These are phyloP conservation scores for Porites lobata DNA, from an alignment of 92 coral and sea anemone genomes.

Conservation along the genomic window DNA sequence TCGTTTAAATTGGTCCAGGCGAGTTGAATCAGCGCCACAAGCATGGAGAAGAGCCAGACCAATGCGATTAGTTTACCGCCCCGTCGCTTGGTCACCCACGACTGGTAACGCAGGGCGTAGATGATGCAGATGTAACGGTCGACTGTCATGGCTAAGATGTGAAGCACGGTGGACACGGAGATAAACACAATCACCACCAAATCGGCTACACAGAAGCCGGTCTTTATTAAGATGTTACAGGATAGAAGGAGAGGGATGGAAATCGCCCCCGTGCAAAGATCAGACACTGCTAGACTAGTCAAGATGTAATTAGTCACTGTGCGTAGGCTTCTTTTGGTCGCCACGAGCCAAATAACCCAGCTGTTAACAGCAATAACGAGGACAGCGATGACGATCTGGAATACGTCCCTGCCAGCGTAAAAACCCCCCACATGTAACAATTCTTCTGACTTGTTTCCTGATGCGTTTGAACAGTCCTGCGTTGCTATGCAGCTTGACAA, in stretches of 20 bases:
- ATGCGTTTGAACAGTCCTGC: slow-evolving; percentile 22
- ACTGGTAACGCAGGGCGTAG: slow-evolving; percentile 72
- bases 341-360: slow-evolving; percentile 68
- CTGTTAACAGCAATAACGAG: slow-evolving; percentile 67
- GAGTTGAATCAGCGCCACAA: slow-evolving; percentile 70
- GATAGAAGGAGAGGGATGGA: slow-evolving; percentile 67
- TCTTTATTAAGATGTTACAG: slow-evolving; percentile 63
- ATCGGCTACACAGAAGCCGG: slow-evolving; percentile 49
- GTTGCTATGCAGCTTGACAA: slow-evolving; percentile 2
- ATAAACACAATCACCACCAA: slow-evolving; percentile 60
- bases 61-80: slow-evolving; percentile 45
- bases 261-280: slow-evolving; percentile 72
- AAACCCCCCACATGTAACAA: slow-evolving; percentile 46
- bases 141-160: slow-evolving; percentile 76
- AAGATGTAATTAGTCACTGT: slow-evolving; percentile 78
- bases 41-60: slow-evolving; percentile 65
- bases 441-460: slow-evolving; percentile 6
- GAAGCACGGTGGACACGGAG: slow-evolving; percentile 79
- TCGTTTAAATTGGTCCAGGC: slow-evolving; percentile 53
- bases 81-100: slow-evolving; percentile 76
- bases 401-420: slow-evolving; percentile 30
- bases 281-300: slow-evolving; percentile 83
- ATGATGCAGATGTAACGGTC: slow-evolving; percentile 88
- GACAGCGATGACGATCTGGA: slow-evolving; percentile 70
- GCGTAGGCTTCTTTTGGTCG: slow-evolving; percentile 51